Evolutionary conservation across 2,797 vertebrate species (phyloP).

Genomic region (Florisuga fusca): DNA sequence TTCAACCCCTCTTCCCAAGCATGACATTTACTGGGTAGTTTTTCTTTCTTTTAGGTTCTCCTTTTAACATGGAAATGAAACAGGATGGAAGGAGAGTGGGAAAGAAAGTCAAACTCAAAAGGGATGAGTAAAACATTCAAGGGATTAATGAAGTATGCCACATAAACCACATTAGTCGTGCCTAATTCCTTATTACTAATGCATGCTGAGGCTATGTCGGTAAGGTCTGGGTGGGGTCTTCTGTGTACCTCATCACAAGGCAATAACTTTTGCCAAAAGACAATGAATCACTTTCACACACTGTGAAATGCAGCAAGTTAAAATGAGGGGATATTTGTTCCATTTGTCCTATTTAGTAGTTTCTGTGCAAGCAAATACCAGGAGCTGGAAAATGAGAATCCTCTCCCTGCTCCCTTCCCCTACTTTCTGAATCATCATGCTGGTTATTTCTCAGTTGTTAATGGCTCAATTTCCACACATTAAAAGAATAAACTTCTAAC

Average conservation of each 20-base stretch:
- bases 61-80: neutral
- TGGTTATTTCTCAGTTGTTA: neutral
- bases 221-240: neutral
- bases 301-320: neutral
- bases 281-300: neutral
- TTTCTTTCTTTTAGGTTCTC: fast-evolving
- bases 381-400: neutral
- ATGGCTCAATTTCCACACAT: neutral
- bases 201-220: fast-evolving
- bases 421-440: neutral
- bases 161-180: neutral
- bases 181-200: neutral
- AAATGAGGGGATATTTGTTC: neutral
- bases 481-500: neutral
- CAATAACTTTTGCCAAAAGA: neutral
- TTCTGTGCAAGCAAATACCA: neutral
- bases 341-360: neutral
- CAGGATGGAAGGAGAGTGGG: neutral
- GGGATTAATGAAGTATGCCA: neutral
- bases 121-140: neutral
- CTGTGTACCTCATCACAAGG: neutral
- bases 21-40: neutral
- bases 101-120: neutral
- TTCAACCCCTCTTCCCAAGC: neutral
- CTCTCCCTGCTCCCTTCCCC: neutral